Base-by-base conservation (phyloP, 2,888 invertebrate genomes). In the Syrista parreyssii region DNA sequence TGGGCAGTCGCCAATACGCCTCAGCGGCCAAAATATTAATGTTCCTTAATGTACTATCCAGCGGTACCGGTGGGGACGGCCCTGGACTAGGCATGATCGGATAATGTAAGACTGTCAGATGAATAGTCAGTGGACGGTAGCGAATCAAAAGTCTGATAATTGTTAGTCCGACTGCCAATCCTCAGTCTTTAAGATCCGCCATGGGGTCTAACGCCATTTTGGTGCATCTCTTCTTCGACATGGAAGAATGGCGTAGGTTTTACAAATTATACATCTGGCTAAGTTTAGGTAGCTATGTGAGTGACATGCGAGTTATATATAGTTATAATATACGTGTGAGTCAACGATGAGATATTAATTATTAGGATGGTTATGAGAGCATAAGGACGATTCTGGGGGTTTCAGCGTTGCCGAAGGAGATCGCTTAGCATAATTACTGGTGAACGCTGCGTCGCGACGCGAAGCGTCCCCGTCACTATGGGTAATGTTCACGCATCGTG, bases 371-470 rank as follows among this genome's bases (percentile, higher is more conserved):
- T 55, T 23, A 15, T 15, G 55, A 55, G 9, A 55, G 23, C 9
- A 23, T 23, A 55, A 23, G 23, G 23, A 55, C 23, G 55, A 55
- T 55, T 23, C 23, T 1, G 9, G 23, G 55, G 55, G 9, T 55
- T 23, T 9, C 72, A 6, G 23, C 68, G 73, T 78, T 71, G 75
- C 69, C 75, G 75, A 73, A 74, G 72, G 74, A 76, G 75, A 76
- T 76, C 81, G 80, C 77, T 87, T 86, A 86, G 84, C 86, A 87
- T 86, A 87, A 88, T 88, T 84, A 85, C 32, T 9, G 55, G 79
- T 83, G 84, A 80, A 79, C 84, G 82, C 82, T 79, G 81, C 80
- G 79, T 75, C 81, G 68, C 79, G 83, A 86, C 82, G 80, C 55
- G 71, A 71, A 32, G 71, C 79, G 77, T 78, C 55, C 81, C 79